phyloP scores from a whole-genome alignment of 2,797 vertebrate genomes.

The Centroberyx gerrardi region DNA sequence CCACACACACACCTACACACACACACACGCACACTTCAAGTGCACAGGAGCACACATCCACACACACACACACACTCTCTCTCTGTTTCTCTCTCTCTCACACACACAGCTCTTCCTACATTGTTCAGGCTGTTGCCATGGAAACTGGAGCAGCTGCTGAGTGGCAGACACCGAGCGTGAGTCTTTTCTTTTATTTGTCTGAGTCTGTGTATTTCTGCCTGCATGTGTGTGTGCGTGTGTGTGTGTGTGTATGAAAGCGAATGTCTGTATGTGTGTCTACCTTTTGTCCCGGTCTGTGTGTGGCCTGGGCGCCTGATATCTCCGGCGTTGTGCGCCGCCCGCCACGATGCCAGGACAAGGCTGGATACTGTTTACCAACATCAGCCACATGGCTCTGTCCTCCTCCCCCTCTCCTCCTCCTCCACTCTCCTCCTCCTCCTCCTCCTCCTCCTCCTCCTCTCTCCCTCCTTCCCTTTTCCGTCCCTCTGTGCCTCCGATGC shows the following conservation, averaged over 20 bases:
- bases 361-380: constrained; percentile 96
- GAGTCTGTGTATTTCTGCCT: constrained; percentile 80
- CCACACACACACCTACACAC: constrained; percentile 65
- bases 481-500: constrained; percentile 59
- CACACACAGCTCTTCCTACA: constrained; percentile 83
- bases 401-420: constrained; percentile 48
- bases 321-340: constrained; percentile 82
- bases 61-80: constrained; percentile 48
- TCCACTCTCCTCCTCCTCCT: constrained; percentile 62
- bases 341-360: constrained; percentile 87
- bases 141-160: constrained; percentile 96
- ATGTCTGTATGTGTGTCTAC: constrained; percentile 83
- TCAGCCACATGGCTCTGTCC: constrained; percentile 89
- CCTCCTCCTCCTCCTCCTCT: constrained; percentile 44
- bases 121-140: constrained; percentile 91
- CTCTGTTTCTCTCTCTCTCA: constrained; percentile 61
- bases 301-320: constrained; percentile 86
- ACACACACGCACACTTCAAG: constrained; percentile 56
- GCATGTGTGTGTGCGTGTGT: constrained; percentile 65
- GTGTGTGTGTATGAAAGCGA: constrained; percentile 80
- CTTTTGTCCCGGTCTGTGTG: constrained; percentile 83
- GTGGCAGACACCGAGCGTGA: constrained; percentile 87
- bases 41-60: constrained; percentile 63
- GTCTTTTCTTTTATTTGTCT: constrained; percentile 82
- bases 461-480: constrained; percentile 20